Evolutionary conservation across 2,888 invertebrate species (phyloP), one percentile per base, ranked within the genome.

Genomic region (Cerastis leucographa): DNA sequence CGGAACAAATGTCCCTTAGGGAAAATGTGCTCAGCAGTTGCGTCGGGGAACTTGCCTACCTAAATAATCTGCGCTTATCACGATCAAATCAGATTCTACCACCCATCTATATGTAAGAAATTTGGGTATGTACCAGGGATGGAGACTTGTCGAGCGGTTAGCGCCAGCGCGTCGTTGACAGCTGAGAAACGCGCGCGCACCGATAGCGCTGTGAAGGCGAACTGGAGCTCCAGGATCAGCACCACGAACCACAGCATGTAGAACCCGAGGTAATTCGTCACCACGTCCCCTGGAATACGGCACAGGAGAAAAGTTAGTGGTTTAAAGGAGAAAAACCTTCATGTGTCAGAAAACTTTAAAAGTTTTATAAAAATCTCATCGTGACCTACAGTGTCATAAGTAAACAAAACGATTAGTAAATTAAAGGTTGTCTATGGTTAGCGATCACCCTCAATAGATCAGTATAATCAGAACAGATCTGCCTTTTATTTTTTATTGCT

Each of bases 161-260:
- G 93, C 2, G 95, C 96, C 0, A 97, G 93, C 2, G 94, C 96
- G 40, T 95, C 95, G 86, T 97, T 97, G 59, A 97, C 94, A 0
- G 97, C 95, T 17, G 92, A 92, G 85, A 97, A 97, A 29, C 97
- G 95, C 54, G 97, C 95, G 44, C 97, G 96, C 42, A 97, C 94
- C 8, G 97, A 97, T 72, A 97, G 95, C 4, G 97, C 96, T 0
- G 97, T 95, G 85, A 97, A 96, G 51, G 97, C 97, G 76, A 97
- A 97, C 89, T 97, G 97, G 4, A 97, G 93, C 89, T 97, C 97
- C 88, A 97, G 92, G 61, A 97, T 95, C 86, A 97, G 93, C 67
- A 97, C 97, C 59, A 97, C 95, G 81, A 96, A 94, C 94, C 97
- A 97, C 86, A 97, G 95, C 7, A 97, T 88, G 87, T 97, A 97